phyloP scores from a whole-genome alignment of 2,888 invertebrate genomes.

The Creontiades dilutus region DNA sequence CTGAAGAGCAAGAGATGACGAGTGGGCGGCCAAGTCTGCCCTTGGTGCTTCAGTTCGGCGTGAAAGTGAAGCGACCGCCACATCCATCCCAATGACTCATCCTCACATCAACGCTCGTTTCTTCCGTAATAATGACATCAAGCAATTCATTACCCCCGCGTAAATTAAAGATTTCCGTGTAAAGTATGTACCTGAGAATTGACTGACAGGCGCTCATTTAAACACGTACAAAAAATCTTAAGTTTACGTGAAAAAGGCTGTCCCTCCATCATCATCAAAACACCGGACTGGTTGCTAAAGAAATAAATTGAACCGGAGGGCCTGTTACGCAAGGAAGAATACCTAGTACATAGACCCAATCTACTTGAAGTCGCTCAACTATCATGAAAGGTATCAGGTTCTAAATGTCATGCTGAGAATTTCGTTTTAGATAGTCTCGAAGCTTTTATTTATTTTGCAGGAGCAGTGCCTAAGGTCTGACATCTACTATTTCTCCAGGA shows the following conservation, averaged over 20 bases:
- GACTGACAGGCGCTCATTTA: background rate
- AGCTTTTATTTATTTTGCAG: too few relatives aligned
- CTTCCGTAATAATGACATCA: constrained; percentile 19
- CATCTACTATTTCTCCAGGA: too few relatives aligned
- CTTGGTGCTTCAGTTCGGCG: constrained; percentile 55
- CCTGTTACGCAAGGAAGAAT: too few relatives aligned
- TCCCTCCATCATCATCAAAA: background rate
- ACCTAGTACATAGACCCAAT: too few relatives aligned
- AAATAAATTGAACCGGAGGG: background rate
- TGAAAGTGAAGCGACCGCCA: constrained; percentile 55
- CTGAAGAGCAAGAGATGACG: background rate
- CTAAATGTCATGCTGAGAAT: too few relatives aligned
- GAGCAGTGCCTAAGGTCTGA: too few relatives aligned
- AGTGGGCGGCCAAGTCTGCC: constrained; percentile 45
- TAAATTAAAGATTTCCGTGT: background rate
- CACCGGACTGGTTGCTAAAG: background rate
- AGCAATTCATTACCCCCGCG: constrained; percentile 14
- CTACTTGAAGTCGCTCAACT: too few relatives aligned
- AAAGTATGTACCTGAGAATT: background rate
- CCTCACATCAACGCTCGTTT: background rate
- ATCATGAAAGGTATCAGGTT: too few relatives aligned
- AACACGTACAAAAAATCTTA: background rate
- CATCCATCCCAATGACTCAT: constrained; percentile 25
- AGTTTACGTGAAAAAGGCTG: background rate
- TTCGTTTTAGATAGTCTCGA: too few relatives aligned